Evolutionary conservation across 2,113 vertebrate species (phyloP).

Genomic region (Nerophis ophidion): DNA sequence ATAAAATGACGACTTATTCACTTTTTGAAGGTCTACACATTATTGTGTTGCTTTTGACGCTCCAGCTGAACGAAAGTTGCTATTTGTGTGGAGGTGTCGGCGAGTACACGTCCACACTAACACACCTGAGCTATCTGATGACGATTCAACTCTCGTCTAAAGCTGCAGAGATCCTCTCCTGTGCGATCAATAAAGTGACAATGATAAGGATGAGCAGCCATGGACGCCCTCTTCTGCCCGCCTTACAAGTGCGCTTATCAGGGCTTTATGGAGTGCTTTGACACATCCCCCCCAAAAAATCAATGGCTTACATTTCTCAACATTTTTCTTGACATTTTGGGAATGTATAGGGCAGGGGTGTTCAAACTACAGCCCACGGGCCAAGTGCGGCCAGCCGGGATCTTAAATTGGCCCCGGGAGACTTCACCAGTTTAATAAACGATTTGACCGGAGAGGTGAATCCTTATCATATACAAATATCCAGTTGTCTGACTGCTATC

Average conservation of each 20-base stretch:
- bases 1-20: too few relatives aligned
- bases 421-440: too few relatives aligned
- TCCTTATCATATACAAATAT: too few relatives aligned
- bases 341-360: background rate
- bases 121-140: conserved; percentile 14
- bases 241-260: conserved; percentile 32
- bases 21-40: too few relatives aligned
- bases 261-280: conserved; percentile 2
- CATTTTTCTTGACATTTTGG: background rate
- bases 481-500: too few relatives aligned
- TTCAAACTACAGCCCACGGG: too few relatives aligned
- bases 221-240: conserved; percentile 11
- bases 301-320: background rate
- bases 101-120: background rate
- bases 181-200: conserved; percentile 42
- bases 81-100: too few relatives aligned
- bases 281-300: conserved; percentile 5
- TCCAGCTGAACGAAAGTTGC: too few relatives aligned
- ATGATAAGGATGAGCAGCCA: conserved; percentile 40
- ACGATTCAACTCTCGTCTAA: conserved; percentile 22
- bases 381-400: background rate
- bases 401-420: too few relatives aligned
- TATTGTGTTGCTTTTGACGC: too few relatives aligned
- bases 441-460: too few relatives aligned
- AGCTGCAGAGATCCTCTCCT: conserved; percentile 11